phyloP scores from a whole-genome alignment of 2,888 invertebrate genomes.

The Willowsia nigromaculata region DNA sequence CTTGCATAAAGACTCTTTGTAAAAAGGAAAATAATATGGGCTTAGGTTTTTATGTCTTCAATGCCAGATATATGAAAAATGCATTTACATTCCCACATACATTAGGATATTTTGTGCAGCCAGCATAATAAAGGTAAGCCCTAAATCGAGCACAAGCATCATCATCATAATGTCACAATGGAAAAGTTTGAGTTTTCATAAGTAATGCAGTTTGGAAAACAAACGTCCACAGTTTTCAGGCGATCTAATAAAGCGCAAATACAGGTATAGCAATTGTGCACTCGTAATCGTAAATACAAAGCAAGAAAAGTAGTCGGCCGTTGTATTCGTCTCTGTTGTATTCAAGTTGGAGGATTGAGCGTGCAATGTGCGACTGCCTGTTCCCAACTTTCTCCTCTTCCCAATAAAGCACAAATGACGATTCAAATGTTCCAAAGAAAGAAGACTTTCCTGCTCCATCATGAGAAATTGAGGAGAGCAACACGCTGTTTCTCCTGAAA shows the following conservation, averaged over 20 bases:
- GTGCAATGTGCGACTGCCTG: not conserved
- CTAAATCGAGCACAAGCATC: not conserved
- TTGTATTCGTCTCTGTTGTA: not conserved
- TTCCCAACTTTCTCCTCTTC: not conserved
- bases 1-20: not conserved
- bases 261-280: not conserved
- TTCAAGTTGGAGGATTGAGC: not conserved
- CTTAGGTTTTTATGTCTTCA: not conserved
- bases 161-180: not conserved
- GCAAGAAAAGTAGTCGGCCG: not conserved
- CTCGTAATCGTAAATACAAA: not conserved
- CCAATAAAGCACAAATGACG: not conserved
- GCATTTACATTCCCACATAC: not conserved
- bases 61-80: not conserved
- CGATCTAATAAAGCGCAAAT: not conserved
- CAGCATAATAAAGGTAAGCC: not conserved
- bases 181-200: not conserved
- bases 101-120: not conserved
- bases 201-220: not conserved
- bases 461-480: slow-evolving; percentile 46
- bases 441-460: slow-evolving; percentile 17
- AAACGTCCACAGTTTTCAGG: not conserved
- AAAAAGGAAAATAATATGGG: not conserved
- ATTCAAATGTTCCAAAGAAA: not conserved
- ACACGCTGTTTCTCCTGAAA: slow-evolving; percentile 63